A percentile compares a stretch with the other conserved stretches of the same genome.
Conservation (phyloP, 2,113 vertebrate species). For the Amphiprion ocellaris region DNA sequence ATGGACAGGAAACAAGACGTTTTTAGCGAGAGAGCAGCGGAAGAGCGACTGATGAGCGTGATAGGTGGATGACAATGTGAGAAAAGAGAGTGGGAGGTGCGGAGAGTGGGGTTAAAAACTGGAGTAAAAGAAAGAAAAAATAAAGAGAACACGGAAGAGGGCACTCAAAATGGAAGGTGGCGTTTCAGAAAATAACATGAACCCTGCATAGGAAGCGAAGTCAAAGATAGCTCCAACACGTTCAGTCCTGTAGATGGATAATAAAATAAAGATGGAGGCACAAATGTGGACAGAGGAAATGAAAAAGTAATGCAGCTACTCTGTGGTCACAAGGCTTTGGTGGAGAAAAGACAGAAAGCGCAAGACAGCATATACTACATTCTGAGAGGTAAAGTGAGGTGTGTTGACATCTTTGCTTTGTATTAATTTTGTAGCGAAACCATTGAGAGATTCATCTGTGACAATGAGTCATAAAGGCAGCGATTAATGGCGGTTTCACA, state of each 20-base stretch:
- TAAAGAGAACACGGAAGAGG: constrained; percentile 3
- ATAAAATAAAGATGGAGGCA: constrained; percentile 65
- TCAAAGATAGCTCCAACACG: constrained; percentile 57
- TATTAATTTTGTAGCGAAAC: not conserved
- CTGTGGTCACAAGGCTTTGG: constrained; percentile 11
- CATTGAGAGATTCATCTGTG: not conserved
- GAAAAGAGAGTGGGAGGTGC: constrained; percentile 57
- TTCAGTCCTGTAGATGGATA: constrained; percentile 30
- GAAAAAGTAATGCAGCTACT: constrained; percentile 39
- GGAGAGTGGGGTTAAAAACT: not conserved
- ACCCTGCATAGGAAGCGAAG: constrained; percentile 42
- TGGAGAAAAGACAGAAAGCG: not conserved
- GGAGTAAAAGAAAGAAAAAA: not conserved
- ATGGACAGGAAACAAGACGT: constrained; percentile 22
- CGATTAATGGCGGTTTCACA: not conserved
- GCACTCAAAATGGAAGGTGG: constrained; percentile 14
- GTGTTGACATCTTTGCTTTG: not conserved
- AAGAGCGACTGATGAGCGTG: constrained; percentile 6
- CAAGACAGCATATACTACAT: not conserved
- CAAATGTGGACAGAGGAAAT: constrained; percentile 28
- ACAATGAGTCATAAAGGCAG: not conserved
- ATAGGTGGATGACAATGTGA: constrained; percentile 58
- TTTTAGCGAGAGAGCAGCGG: constrained; percentile 31
- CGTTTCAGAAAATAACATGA: constrained; percentile 57
- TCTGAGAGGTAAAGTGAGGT: not conserved